Base-by-base conservation (phyloP, 2,797 vertebrate genomes). In the Iguana delicatissima region DNA sequence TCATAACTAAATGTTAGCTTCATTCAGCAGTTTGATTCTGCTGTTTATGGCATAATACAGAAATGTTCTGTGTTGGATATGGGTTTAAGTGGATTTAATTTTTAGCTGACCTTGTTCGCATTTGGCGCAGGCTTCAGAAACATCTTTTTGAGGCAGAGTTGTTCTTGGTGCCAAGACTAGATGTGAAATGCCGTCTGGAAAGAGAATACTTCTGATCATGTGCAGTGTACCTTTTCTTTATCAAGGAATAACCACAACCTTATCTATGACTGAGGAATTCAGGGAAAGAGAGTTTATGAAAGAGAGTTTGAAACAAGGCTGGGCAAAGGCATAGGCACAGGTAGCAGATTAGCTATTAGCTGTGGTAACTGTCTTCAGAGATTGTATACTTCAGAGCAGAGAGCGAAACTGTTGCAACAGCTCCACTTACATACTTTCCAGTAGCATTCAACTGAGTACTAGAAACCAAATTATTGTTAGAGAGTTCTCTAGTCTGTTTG, bases 101-200 rank as follows among this genome's bases (percentile, higher is more conserved):
- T n/a, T 50, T 42, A 6, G 87, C 84, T 8, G 5, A 22, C n/a
- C 50, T 62, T 46, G 3, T 77, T 89, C 32, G 46, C 35, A n/a
- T 81, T 93, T 80, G 50, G 18, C 9, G 7, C 13, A 26, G 80
- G 29, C 80, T 74, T 83, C 29, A 86, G 85, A 86, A 76, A 77
- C 4, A n/a, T 62, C 24, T 0, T 38, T 76, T 50, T 89, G 57
- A 64, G 46, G 46, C 24, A 64, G 57, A 26, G 12, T 6, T 81
- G 6, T 13, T 38, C 85, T 85, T 9, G 22, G 9, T 89, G 59
- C 42, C 82, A 79, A 20, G 46, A 69, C 35, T 67, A 67, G 79
- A 62, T 89, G 14, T 85, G 52, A 85, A 80, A 80, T 88, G 24
- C 38, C 35, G 18, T 6, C 13, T 89, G 22, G 59, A 42, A 62